Evolutionary conservation across 2,797 vertebrate genomes (phyloP), one percentile per base, ranked within the genome.

Genomic region (Halcyon leucocephala): DNA sequence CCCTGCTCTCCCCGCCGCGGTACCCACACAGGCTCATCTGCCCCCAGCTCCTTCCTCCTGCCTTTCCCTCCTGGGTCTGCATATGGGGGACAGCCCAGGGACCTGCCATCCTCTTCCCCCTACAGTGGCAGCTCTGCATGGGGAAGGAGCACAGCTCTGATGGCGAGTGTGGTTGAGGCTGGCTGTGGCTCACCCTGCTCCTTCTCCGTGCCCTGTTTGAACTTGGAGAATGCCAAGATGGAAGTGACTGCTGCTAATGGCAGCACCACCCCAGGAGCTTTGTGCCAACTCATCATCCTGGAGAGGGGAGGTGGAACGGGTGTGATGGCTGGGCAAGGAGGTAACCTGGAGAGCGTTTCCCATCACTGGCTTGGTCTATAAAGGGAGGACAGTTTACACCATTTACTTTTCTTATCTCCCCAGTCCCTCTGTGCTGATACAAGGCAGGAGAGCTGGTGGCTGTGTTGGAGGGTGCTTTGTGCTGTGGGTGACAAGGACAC

Each of bases 171-270:
- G 66, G 49, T 46, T 29, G 52, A 8, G 62, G 57, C 25, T 1
- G 1, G 26, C 64, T 25, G 12, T 22, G 64, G 11, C 18, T 9
- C 41, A 7, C 26, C 10, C 49, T 0, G 2, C 39, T 81, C 24
- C 76, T 67, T 18, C 12, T 7, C 70, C 8, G 0, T 28, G 25
- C 14, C 29, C 49, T 44, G 28, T 61, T 93, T 3, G 1, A 58
- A 4, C 4, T 1, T 4, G 1, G 48, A 48, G 42, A 71, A 18
- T 24, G 6, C 44, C 0, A 4, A 17, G 49, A 1, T 64, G 73
- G 31, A 21, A 84, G 44, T 7, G 1, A 4, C 19, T 13, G 14
- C 55, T 72, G 42, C 71, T 55, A 14, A 28, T 2, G 2, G 49
- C 37, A 57, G 21, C 49, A 18, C 49, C 21, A 9, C 14, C 13